Evolutionary conservation across 1,140 invertebrate genomes (phyloP).

Genomic region (Stegodyphus mimosarum): DNA sequence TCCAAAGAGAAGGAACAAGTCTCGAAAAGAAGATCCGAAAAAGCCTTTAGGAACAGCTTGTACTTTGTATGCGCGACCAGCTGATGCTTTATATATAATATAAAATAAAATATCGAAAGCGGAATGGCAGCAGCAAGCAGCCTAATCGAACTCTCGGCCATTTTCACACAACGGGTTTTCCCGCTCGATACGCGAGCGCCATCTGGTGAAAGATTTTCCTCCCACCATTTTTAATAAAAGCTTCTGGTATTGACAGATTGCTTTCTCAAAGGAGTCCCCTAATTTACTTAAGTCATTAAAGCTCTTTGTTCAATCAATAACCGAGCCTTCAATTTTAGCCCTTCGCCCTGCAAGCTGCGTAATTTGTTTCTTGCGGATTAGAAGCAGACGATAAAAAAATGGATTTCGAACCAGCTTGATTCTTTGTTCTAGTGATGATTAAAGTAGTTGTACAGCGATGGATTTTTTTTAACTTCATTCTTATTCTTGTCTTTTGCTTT

Average conservation of each 20-base stretch:
- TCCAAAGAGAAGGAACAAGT: conserved; percentile 5
- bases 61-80: conserved; percentile 54
- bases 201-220: conserved; percentile 55
- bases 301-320: conserved; percentile 59
- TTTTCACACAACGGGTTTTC: conserved; percentile 55
- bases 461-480: conserved; percentile 29
- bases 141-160: conserved; percentile 53
- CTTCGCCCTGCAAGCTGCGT: conserved; percentile 29
- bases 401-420: conserved; percentile 55
- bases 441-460: conserved; percentile 53
- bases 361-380: conserved; percentile 56
- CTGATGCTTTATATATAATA: conserved; percentile 58
- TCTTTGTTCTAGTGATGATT: conserved; percentile 58
- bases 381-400: conserved; percentile 36
- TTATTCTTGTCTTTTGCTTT: conserved; percentile 21
- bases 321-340: conserved; percentile 57
- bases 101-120: conserved; percentile 57
- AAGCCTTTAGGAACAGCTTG: conserved; percentile 55
- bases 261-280: conserved; percentile 56
- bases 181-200: conserved; percentile 54
- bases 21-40: conserved; percentile 26
- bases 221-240: conserved; percentile 59
- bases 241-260: conserved; percentile 59
- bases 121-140: conserved; percentile 10
- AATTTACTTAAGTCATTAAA: conserved; percentile 59